Percentiles rank a stretch among this genome's conserved stretches.
Conservation (phyloP, 2,113 vertebrate genomes). For the Progne subis region DNA sequence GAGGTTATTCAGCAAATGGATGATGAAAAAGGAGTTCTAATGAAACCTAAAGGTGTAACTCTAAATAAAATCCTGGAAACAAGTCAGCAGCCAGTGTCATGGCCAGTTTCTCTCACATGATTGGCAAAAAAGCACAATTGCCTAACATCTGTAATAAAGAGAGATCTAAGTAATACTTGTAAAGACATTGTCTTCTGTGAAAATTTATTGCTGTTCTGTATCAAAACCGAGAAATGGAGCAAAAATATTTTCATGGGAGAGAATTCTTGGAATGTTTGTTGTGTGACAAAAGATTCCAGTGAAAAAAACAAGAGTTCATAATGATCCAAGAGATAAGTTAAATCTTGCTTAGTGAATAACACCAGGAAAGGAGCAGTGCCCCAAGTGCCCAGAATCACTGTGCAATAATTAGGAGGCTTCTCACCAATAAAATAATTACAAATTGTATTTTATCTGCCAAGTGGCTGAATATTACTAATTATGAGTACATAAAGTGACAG, state of each 20-base stretch:
- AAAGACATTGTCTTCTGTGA: background rate
- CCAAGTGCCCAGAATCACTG: background rate
- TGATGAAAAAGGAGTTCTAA: background rate
- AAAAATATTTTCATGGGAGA: background rate
- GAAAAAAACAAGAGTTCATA: background rate
- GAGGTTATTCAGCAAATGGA: background rate
- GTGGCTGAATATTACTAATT: background rate
- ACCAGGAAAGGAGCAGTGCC: background rate
- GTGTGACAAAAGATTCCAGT: background rate
- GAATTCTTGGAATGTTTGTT: background rate
- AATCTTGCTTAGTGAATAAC: background rate
- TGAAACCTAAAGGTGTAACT: background rate
- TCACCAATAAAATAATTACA: slow-evolving; percentile 1
- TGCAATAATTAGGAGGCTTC: background rate
- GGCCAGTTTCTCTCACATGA: background rate
- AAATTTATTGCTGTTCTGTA: background rate
- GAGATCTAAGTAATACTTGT: background rate
- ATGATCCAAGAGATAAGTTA: background rate
- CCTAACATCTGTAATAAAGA: background rate
- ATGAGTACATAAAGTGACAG: background rate
- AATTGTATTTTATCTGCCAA: background rate
- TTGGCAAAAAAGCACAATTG: background rate
- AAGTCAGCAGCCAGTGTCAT: background rate
- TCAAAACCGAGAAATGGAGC: background rate
- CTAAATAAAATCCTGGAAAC: background rate